A percentile compares a stretch with the other conserved stretches of the same genome.
Evolutionary conservation across 1,140 invertebrate species (phyloP).

Genomic region (Aphelinus certus): DNA sequence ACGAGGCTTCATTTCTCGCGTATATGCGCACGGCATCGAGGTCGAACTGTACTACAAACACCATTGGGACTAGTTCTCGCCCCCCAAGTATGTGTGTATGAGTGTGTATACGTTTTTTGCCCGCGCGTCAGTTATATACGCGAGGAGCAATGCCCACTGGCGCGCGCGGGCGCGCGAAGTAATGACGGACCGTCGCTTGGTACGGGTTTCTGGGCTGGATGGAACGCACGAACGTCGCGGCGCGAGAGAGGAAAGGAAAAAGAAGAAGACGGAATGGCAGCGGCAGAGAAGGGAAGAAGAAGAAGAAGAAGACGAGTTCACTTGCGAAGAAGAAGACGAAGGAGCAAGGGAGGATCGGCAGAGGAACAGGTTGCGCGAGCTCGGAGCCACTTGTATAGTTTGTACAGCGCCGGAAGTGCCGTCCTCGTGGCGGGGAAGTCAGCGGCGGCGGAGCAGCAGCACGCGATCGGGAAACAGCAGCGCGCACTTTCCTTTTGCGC

Average conservation of each 20-base stretch:
- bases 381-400: constrained; percentile 10
- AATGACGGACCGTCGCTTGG: background rate
- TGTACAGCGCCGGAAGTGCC: constrained; percentile 6
- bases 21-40: too few species aligned
- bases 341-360: background rate
- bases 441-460: background rate
- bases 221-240: too few species aligned
- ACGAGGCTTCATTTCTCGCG: too few species aligned
- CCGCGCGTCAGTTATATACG: too few species aligned
- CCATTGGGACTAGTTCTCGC: background rate
- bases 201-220: constrained; percentile 8
- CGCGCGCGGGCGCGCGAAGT: background rate
- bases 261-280: too few species aligned
- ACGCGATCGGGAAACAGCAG: constrained; percentile 14
- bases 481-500: background rate
- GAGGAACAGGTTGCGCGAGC: constrained; percentile 19
- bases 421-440: background rate
- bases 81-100: too few species aligned
- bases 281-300: too few species aligned
- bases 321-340: background rate
- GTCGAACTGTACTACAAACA: too few species aligned
- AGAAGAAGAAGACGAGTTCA: too few species aligned
- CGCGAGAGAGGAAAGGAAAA: too few species aligned
- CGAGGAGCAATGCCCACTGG: too few species aligned
- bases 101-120: too few species aligned